phyloP scores from a whole-genome alignment of 1,140 invertebrate species.

The Phenacoccus solenopsis region DNA sequence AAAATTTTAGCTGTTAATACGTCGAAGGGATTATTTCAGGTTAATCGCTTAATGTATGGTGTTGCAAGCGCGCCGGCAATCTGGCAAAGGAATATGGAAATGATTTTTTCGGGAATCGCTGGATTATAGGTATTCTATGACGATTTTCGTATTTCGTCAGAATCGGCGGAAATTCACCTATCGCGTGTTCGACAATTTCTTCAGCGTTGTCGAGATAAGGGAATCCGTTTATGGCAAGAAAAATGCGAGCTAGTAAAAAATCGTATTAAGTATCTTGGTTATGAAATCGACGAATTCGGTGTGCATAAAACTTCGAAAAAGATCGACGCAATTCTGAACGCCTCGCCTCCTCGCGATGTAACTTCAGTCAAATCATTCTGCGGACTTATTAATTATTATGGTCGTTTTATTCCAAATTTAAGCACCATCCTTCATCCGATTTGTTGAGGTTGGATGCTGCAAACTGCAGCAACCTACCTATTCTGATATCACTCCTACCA shows the following conservation, averaged over 20 bases:
- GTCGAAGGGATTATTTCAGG: not conserved
- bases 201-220: not conserved
- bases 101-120: conserved; percentile 6
- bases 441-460: too few species aligned
- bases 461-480: too few species aligned
- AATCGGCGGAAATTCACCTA: not conserved
- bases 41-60: conserved; percentile 17
- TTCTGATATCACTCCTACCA: too few species aligned
- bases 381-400: conserved; percentile 31
- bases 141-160: conserved; percentile 18
- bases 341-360: conserved; percentile 30
- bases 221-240: conserved; percentile 1
- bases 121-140: conserved; percentile 15
- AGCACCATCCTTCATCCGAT: too few species aligned
- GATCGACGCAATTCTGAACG: conserved; percentile 29
- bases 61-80: not conserved
- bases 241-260: conserved; percentile 18
- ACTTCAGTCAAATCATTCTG: conserved; percentile 28
- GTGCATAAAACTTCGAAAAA: conserved; percentile 26
- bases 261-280: conserved; percentile 4
- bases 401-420: conserved; percentile 27
- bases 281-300: not conserved
- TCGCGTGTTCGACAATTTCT: not conserved
- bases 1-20: conserved; percentile 4
- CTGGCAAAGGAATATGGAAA: conserved; percentile 19